These are phyloP conservation scores for Archocentrus centrarchus DNA, from an alignment of 2,113 vertebrate species.

Conservation along the genomic window DNA sequence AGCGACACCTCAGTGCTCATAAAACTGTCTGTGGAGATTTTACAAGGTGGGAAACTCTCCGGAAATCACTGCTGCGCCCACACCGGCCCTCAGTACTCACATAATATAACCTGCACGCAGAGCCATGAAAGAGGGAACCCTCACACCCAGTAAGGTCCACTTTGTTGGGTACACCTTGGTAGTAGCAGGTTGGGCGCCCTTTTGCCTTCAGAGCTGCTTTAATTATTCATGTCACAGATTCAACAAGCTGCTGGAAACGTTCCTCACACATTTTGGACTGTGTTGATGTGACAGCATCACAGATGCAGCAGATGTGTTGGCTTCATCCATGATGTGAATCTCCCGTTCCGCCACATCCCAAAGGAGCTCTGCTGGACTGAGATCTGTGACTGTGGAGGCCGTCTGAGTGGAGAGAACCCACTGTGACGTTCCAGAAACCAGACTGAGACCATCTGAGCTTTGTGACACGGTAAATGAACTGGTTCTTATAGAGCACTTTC, in stretches of 20 bases:
- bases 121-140: neutral
- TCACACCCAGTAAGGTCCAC: neutral
- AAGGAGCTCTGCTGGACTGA: neutral
- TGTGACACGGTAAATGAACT: neutral
- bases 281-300: neutral
- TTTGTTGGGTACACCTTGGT: neutral
- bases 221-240: neutral
- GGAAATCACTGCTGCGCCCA: conserved; percentile 8
- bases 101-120: neutral
- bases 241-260: neutral
- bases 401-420: neutral
- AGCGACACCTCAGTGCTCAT: neutral
- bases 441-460: neutral
- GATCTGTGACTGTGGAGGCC: neutral
- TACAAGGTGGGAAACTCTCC: conserved; percentile 4
- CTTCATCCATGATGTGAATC: neutral
- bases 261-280: neutral
- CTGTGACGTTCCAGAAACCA: neutral
- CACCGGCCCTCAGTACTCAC: neutral
- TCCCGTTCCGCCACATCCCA: neutral
- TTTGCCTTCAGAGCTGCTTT: neutral
- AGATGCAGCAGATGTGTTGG: neutral
- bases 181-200: neutral
- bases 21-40: conserved; percentile 27
- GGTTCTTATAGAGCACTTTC: too few species aligned